Conservation (phyloP, 2,113 vertebrate species). For the Strix aluco region DNA sequence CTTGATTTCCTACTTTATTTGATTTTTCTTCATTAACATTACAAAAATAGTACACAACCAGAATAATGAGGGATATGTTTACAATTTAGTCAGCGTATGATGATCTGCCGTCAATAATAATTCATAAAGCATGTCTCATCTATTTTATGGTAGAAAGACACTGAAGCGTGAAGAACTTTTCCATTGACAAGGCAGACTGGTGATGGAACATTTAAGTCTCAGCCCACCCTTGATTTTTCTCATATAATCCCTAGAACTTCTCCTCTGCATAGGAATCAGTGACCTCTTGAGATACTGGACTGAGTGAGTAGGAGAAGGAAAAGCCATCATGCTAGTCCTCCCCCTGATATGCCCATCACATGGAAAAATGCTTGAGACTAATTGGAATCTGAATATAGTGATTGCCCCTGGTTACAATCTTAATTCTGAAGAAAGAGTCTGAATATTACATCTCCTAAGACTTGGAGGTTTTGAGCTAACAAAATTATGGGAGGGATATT, state of each 20-base stretch:
- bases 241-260: not conserved
- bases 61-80: not conserved
- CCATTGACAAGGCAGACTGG: not conserved
- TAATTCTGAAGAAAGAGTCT: not conserved
- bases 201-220: not conserved
- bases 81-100: not conserved
- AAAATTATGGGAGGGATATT: not conserved
- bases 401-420: not conserved
- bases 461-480: not conserved
- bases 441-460: not conserved
- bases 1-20: slow-evolving; percentile 28
- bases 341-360: not conserved
- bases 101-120: not conserved
- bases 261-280: not conserved
- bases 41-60: slow-evolving; percentile 25
- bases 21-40: not conserved
- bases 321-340: not conserved
- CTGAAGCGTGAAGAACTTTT: not conserved
- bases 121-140: not conserved
- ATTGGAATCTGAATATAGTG: not conserved
- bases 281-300: not conserved
- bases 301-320: not conserved
- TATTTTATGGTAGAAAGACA: not conserved
- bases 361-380: not conserved
- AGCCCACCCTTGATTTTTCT: not conserved